These are phyloP conservation scores for Cherax destructor DNA, from an alignment of 1,140 invertebrate species.

Conservation along the genomic window DNA sequence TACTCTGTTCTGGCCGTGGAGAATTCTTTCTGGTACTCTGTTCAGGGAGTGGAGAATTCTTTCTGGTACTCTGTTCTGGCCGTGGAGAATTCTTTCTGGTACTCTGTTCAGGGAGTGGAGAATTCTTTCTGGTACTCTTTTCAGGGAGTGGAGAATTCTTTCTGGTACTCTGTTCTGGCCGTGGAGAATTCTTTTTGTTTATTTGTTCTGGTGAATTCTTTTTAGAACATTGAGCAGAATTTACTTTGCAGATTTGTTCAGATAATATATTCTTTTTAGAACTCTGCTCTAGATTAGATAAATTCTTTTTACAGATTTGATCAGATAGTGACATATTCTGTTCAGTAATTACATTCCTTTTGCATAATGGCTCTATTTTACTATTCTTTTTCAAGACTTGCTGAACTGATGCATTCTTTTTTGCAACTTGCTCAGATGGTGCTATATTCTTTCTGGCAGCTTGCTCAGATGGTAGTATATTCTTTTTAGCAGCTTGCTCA, in stretches of 20 bases:
- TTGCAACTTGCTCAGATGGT: background rate
- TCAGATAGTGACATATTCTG: background rate
- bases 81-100: too few relatives aligned
- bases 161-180: background rate
- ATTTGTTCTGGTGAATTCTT: background rate
- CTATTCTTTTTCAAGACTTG: background rate
- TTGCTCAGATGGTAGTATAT: background rate
- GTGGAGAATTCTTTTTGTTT: background rate
- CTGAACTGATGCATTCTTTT: background rate
- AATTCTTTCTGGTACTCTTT: background rate
- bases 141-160: background rate
- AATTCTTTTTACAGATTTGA: background rate
- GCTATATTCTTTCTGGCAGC: background rate
- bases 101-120: background rate
- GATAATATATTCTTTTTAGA: background rate
- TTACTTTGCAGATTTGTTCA: too few relatives aligned
- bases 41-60: too few relatives aligned
- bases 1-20: background rate
- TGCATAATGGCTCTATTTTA: background rate
- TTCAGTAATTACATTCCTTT: background rate
- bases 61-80: background rate
- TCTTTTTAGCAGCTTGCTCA: background rate
- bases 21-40: background rate
- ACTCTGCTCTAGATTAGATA: background rate
- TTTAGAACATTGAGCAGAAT: background rate